phyloP scores from a whole-genome alignment of 2,797 vertebrate species.

The Bovichtus diacanthus region DNA sequence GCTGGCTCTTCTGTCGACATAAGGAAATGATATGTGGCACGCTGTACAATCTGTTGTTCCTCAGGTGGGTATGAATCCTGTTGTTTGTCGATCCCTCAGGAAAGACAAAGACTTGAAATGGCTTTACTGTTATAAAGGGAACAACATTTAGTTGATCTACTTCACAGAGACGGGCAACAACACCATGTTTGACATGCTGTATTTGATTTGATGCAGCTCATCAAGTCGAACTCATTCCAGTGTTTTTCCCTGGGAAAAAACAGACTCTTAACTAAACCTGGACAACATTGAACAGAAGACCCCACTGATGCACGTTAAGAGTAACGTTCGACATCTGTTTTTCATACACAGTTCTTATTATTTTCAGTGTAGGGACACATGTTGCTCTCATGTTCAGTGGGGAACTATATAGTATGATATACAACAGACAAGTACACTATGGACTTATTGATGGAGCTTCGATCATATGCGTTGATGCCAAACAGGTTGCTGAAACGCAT shows the following conservation, averaged over 20 bases:
- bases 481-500: constrained; percentile 12
- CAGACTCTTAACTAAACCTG: neutral
- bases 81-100: neutral
- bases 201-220: constrained; percentile 18
- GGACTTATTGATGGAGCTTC: neutral
- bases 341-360: neutral
- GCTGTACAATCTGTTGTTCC: constrained; percentile 20
- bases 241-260: neutral
- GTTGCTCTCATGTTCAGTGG: neutral
- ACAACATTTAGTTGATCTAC: constrained; percentile 1
- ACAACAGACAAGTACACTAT: neutral
- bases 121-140: neutral
- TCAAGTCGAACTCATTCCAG: neutral
- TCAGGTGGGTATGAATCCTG: neutral
- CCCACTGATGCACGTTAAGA: neutral
- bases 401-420: neutral
- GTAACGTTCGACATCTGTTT: constrained; percentile 7
- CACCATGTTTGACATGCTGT: neutral
- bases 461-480: neutral
- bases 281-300: neutral
- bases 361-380: neutral
- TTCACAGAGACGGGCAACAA: neutral
- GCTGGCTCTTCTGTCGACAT: constrained; percentile 36
- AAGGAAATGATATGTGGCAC: constrained; percentile 46
- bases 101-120: constrained; percentile 9